A percentile compares a stretch with the other conserved stretches of the same genome.
phyloP scores from a whole-genome alignment of 2,888 invertebrate genomes.

The Eledone cirrhosa region DNA sequence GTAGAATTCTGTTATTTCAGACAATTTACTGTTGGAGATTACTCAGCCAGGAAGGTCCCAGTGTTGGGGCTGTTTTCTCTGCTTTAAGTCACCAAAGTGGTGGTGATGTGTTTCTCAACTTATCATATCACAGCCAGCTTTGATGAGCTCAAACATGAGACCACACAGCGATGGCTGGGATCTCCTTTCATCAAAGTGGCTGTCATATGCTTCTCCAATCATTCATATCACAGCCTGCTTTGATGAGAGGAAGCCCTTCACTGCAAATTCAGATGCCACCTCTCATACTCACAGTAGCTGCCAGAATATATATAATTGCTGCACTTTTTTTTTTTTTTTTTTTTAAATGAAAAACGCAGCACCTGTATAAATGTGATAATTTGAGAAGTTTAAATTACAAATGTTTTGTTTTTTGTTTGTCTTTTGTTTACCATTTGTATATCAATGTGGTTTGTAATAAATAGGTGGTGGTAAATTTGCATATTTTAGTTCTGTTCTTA shows the following conservation, averaged over 20 bases:
- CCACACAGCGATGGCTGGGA: constrained; percentile 12
- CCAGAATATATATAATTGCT: too few species aligned
- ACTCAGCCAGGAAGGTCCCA: constrained; percentile 1
- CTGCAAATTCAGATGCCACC: constrained; percentile 22
- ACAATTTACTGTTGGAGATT: constrained; percentile 7
- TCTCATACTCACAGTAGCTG: neutral
- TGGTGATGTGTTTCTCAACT: constrained; percentile 79
- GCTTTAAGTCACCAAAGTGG: constrained; percentile 75
- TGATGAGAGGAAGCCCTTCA: constrained; percentile 75
- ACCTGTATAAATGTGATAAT: too few species aligned
- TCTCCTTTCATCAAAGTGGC: constrained; percentile 54
- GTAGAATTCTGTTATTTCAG: neutral
- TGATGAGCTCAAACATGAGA: constrained; percentile 71
- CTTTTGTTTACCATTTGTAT: too few species aligned
- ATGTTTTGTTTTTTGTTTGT: too few species aligned
- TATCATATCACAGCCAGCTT: constrained; percentile 97
- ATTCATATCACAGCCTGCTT: constrained; percentile 85
- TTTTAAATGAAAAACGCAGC: too few species aligned
- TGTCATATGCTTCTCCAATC: constrained; percentile 51
- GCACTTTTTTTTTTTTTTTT: too few species aligned
- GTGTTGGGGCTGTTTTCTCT: constrained; percentile 14
- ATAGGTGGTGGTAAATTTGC: too few species aligned
- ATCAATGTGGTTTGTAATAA: too few species aligned
- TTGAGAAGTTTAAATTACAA: too few species aligned
- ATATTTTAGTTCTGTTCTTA: too few species aligned